These are phyloP conservation scores for Ephydatia muelleri DNA, from an alignment of 37 sponge, comb jelly and placozoan genomes.

Conservation along the genomic window DNA sequence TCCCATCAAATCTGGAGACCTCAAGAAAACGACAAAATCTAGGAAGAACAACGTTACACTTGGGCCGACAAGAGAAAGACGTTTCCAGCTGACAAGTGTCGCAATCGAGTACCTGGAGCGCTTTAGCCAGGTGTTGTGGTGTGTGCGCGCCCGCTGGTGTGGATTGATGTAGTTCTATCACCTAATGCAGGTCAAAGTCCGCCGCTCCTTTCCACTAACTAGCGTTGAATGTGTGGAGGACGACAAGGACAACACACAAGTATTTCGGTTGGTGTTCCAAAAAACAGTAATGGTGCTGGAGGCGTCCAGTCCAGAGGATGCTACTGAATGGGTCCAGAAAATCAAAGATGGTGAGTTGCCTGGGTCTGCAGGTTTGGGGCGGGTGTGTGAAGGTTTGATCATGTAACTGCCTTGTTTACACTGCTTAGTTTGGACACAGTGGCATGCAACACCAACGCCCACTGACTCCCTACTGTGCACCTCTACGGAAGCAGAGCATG, in stretches of 20 bases:
- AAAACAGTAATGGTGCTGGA: conserved; percentile 23
- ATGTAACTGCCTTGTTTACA: too few species aligned
- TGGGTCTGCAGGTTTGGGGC: not conserved
- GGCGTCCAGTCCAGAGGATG: conserved; percentile 39
- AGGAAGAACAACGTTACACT: not conserved
- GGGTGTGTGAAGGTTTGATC: not conserved
- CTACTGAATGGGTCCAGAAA: conserved; percentile 46
- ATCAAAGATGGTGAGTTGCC: conserved; percentile 21
- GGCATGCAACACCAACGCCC: not conserved
- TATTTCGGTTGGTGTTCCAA: conserved; percentile 32
- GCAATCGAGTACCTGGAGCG: conserved; percentile 60
- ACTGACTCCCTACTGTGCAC: not conserved
- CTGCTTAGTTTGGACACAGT: not conserved
- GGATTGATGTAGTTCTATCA: too few species aligned
- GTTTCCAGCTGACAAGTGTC: conserved; percentile 42
- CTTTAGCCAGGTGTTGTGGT: conserved; percentile 46
- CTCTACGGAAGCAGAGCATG: not conserved
- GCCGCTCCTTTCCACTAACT: conserved; percentile 57
- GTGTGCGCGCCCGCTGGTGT: not conserved
- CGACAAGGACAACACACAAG: conserved; percentile 12
- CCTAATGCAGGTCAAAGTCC: conserved; percentile 51
- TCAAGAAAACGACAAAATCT: conserved; percentile 38
- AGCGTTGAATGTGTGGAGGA: conserved; percentile 43
- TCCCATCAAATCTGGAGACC: conserved; percentile 15
- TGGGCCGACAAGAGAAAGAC: conserved; percentile 37